Conservation (phyloP, 2,113 vertebrate genomes). For the Symphodus melops region DNA sequence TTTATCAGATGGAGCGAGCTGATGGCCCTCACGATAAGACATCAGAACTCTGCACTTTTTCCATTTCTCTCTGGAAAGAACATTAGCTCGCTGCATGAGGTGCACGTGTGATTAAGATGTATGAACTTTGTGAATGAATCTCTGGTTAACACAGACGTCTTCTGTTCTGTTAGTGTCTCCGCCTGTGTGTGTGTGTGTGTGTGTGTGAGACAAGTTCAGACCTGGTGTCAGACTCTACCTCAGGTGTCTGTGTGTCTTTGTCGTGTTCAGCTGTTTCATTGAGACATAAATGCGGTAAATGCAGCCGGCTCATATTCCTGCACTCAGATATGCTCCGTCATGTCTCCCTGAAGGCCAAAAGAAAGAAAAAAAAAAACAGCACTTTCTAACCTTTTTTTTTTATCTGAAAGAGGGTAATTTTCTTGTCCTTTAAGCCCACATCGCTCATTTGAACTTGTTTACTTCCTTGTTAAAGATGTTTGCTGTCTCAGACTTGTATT, state of each 20-base stretch:
- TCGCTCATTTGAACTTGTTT: background rate
- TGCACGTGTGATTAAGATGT: background rate
- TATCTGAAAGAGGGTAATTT: background rate
- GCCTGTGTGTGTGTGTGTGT: slow-evolving; percentile 9
- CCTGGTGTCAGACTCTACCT: slow-evolving; percentile 43
- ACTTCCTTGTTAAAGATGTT: background rate
- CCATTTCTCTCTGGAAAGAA: background rate
- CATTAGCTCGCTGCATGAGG: background rate
- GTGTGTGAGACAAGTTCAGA: slow-evolving; percentile 31
- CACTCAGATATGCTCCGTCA: slow-evolving; percentile 39
- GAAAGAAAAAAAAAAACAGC: too few species aligned
- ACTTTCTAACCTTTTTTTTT: background rate
- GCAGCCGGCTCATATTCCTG: slow-evolving; percentile 54
- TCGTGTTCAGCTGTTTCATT: slow-evolving; percentile 37
- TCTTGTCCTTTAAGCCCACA: background rate
- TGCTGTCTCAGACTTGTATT: background rate
- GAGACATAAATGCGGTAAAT: slow-evolving; percentile 62
- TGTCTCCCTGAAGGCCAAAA: background rate
- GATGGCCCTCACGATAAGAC: slow-evolving; percentile 28
- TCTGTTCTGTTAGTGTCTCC: background rate
- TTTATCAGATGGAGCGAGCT: slow-evolving; percentile 10
- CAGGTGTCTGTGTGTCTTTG: slow-evolving; percentile 42
- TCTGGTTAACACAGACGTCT: background rate
- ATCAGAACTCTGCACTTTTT: background rate
- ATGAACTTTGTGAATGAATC: background rate